Base-by-base conservation (phyloP, 2,888 invertebrate species). In the Sicus ferrugineus region DNA sequence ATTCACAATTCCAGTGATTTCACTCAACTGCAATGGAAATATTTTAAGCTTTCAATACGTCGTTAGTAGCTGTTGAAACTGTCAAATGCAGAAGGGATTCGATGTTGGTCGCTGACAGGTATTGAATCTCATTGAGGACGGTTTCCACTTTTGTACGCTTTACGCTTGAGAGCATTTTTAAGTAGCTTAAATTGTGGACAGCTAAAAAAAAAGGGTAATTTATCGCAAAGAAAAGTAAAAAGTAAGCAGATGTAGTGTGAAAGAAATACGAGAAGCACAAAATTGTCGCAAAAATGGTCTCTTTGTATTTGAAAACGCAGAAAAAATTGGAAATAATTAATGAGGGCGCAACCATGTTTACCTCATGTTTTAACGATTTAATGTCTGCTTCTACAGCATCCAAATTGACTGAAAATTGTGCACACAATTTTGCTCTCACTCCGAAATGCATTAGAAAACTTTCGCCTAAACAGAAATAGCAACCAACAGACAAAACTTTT, bases 31-130 rank as follows among this genome's bases (percentile, higher is more conserved):
- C 23, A 21, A 56, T 61, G 14, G 11, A 21, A 42, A 42, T 23
- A 16, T 42, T 61, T 34, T 61, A 42, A n/a, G 21, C 14, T 42
- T 42, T 61, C 61, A 61, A 61, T 38, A 28, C 6, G 26, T 38
- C n/a, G 52, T 52, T 9, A 28, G 7, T 54, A 23, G 11, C 11
- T 14, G 28, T 3, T 54, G 26, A 2, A 14, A 7, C 26, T 54
- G 54, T 54, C 26, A 23, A 11, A 6, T 21, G 23, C 26, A 3
- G 52, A n/a, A n/a, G n/a, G n/a, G n/a, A 3, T 19, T 28, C 26
- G 54, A 26, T 28, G n/a, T 23, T 54, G 54, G 3, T 42, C n/a
- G 14, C 42, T 42, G 42, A 42, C 42, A 42, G 14, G 42, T 42
- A 42, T 42, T 9, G n/a, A 4, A 42, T 42, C n/a, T 42, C 42